Evolutionary conservation across 2,797 vertebrate genomes (phyloP), one percentile per base, ranked within the genome.

Genomic region (Gallinago solitaria): DNA sequence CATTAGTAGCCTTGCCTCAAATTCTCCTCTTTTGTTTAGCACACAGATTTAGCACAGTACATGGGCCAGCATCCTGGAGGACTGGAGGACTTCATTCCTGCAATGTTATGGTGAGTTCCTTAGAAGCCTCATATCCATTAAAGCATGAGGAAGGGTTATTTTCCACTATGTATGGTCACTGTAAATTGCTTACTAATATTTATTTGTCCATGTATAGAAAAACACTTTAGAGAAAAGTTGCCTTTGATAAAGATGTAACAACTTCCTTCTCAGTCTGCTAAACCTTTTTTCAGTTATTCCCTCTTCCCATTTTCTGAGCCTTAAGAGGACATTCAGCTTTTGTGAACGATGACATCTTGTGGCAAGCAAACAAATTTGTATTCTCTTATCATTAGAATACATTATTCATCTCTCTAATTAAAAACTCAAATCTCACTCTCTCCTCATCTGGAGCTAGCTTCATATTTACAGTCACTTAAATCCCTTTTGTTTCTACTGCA

Each of bases 31-130:
- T 87, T 67, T 76, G 18, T 94, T 97, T 74, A 99, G 99, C 98
- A 99, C 94, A 99, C 98, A 28, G 98, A 99, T 87, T 96, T 99
- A 97, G 98, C 98, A 30, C 98, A 98, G 97, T 99, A 99, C 70
- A 97, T 99, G 98, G 97, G 69, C 30, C 98, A 99, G 94, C 99
- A 99, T 83, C 99, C 98, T 2, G 99, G 99, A 89, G 99, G 99
- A 33, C 98, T 99, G 99, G 99, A 89, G 99, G 99, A 33, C 98
- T 99, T 63, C 96, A 98, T 92, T 98, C 87, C 0, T 98, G 98
- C 93, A 99, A 99, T 41, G 96, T 98, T 71, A 98, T 98, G 97
- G 98, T 99, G 96, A 93, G 98, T 97, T 93, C 24, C 60, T 73
- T 33, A 60, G 43, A 83, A 79, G 41, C 61, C 35, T 53, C 0